Base-by-base conservation (phyloP, 2,888 invertebrate genomes). In the Resseliella maxima region DNA sequence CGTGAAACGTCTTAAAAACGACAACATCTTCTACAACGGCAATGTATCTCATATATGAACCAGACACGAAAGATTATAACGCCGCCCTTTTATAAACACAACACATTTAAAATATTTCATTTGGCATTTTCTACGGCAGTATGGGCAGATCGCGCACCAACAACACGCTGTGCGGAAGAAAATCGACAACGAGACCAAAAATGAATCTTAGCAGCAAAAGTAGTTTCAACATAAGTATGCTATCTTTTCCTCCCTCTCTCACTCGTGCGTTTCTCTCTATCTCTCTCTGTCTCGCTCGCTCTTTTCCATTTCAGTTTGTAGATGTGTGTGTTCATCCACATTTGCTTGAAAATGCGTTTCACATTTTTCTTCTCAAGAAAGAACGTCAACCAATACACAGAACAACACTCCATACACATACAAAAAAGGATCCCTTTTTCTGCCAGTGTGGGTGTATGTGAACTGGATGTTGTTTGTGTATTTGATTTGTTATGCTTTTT, bases 81-180 rank as follows among this genome's bases (percentile, higher is more conserved):
- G 83, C 83, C 83, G 83, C 83, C 83, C 83, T 83, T 83, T 83
- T 83, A 83, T 83, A 38, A 83, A 83, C 83, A 83, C 38, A 83
- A 83, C 38, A 83, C 83, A 83, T 38, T 38, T 83, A 38, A 83
- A 83, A 83, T 38, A 38, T 38, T 83, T 83, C 72, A 72, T 72
- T 72, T 72, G 72, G 72, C 72, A 10, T 72, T 31, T 72, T 59
- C 3, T 31, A 72, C 72, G 72, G 72, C 15, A 35, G 72, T 72
- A 5, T 72, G 12, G 31, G 59, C 59, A 24, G 59, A n/a, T n/a
- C n/a, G 59, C 72, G 72, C 27, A 35, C 27, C 72, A 72, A 24
- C 6, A 27, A 59, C 59, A 35, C 31, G 15, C 72, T 59, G 24
- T 50, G n/a, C 50, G 18, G 12, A 41, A 41, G 41, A 41, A n/a